Percentiles rank a stretch among this genome's conserved stretches.
These are phyloP conservation scores for Anolis sagrei DNA, from an alignment of 2,113 vertebrate species.

Conservation along the genomic window DNA sequence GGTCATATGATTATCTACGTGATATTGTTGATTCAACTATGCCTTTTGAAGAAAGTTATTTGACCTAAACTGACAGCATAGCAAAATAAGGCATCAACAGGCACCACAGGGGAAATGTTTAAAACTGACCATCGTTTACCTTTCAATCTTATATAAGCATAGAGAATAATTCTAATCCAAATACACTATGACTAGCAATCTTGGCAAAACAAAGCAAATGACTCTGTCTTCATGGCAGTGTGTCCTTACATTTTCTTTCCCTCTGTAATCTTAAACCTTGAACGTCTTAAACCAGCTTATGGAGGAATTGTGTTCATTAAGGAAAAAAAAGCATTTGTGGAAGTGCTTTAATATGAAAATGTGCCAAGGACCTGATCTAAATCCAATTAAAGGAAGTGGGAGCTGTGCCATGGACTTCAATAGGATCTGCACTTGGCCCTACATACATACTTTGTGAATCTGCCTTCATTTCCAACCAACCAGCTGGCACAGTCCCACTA, in stretches of 20 bases:
- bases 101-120: neutral
- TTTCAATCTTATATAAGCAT: slow-evolving; percentile 11
- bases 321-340: neutral
- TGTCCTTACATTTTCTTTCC: neutral
- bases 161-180: neutral
- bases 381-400: neutral
- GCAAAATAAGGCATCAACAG: neutral
- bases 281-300: neutral
- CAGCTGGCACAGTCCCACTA: slow-evolving; percentile 23
- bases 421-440: neutral
- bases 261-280: neutral
- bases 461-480: slow-evolving; percentile 34
- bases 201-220: neutral
- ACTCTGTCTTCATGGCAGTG: neutral
- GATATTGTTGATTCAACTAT: neutral
- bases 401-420: neutral
- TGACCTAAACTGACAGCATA: neutral
- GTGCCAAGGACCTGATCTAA: neutral
- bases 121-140: slow-evolving; percentile 27
- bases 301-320: neutral
- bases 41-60: neutral
- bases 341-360: neutral
- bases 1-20: neutral
- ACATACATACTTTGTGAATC: slow-evolving; percentile 8
- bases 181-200: neutral